A percentile compares a stretch with the other conserved stretches of the same genome.
Evolutionary conservation across 2,888 invertebrate genomes (phyloP).

Genomic region (Cosmia trapezina): DNA sequence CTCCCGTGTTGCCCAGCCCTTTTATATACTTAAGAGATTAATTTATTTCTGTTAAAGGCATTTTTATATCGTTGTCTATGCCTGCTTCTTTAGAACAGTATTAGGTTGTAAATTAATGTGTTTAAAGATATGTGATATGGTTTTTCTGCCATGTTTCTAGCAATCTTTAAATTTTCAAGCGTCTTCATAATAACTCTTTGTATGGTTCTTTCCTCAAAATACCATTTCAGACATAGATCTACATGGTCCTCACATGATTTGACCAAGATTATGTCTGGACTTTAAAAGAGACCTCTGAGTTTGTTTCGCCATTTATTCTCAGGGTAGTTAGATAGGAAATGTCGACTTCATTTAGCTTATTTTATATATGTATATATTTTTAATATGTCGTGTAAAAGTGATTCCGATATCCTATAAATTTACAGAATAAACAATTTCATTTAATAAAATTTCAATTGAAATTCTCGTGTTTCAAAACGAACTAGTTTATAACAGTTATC

Average conservation of each 20-base stretch:
- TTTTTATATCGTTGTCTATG: slow-evolving; percentile 33
- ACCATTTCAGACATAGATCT: too few species aligned
- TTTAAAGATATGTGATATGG: background rate
- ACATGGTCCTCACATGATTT: too few species aligned
- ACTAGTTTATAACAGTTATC: background rate
- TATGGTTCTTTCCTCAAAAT: too few species aligned
- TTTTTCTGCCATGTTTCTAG: background rate
- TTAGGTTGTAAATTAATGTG: slow-evolving; percentile 21
- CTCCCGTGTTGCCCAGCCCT: slow-evolving; percentile 69
- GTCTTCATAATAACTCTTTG: background rate
- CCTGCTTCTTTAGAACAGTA: slow-evolving; percentile 10
- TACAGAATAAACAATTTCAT: too few species aligned
- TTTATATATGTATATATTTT: too few species aligned
- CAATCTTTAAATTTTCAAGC: slow-evolving; percentile 1
- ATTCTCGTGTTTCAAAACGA: background rate
- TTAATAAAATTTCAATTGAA: slow-evolving; percentile 21
- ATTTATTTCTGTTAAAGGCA: slow-evolving; percentile 40
- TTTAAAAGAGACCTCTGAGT: too few species aligned
- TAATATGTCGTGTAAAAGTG: too few species aligned
- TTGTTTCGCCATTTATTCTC: too few species aligned
- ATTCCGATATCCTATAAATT: too few species aligned
- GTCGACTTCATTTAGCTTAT: too few species aligned
- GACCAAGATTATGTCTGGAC: too few species aligned
- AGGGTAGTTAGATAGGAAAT: too few species aligned
- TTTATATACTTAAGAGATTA: slow-evolving; percentile 44